These are phyloP conservation scores for Typhlichthys eigenmanni DNA, from an alignment of 2,797 vertebrate species.

Conservation along the genomic window DNA sequence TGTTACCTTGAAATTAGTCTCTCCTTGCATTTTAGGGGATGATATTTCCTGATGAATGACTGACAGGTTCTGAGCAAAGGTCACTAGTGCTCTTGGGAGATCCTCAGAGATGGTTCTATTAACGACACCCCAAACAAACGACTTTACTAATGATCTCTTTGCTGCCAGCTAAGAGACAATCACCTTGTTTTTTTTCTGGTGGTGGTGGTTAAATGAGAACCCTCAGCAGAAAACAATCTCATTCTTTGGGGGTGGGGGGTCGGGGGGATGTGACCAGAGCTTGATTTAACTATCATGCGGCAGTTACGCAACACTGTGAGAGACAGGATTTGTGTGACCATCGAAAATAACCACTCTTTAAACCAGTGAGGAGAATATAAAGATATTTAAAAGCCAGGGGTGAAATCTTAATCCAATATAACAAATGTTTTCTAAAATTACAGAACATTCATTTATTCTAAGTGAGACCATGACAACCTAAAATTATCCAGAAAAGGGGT, in stretches of 20 bases:
- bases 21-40: constrained; percentile 92
- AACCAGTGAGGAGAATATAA: constrained; percentile 52
- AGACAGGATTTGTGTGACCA: constrained; percentile 87
- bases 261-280: constrained; percentile 85
- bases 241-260: constrained; percentile 87
- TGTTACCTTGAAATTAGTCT: constrained; percentile 98
- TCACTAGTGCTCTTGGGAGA: constrained; percentile 95
- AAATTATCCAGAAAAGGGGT: not conserved
- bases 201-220: constrained; percentile 91
- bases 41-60: constrained; percentile 99
- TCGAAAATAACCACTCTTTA: constrained; percentile 86
- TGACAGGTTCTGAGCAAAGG: constrained; percentile 98
- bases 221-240: constrained; percentile 84
- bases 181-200: constrained; percentile 87
- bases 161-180: constrained; percentile 85
- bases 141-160: constrained; percentile 89
- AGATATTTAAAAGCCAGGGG: constrained; percentile 55
- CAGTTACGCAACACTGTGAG: constrained; percentile 72
- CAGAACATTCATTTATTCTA: constrained; percentile 20
- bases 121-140: constrained; percentile 95
- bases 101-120: constrained; percentile 92
- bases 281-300: constrained; percentile 74
- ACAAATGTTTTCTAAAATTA: constrained; percentile 29
- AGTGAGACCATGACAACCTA: constrained; percentile 7
- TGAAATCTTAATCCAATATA: constrained; percentile 58